Evolutionary conservation across 2,113 vertebrate genomes (phyloP).

Genomic region (Polypterus senegalus): DNA sequence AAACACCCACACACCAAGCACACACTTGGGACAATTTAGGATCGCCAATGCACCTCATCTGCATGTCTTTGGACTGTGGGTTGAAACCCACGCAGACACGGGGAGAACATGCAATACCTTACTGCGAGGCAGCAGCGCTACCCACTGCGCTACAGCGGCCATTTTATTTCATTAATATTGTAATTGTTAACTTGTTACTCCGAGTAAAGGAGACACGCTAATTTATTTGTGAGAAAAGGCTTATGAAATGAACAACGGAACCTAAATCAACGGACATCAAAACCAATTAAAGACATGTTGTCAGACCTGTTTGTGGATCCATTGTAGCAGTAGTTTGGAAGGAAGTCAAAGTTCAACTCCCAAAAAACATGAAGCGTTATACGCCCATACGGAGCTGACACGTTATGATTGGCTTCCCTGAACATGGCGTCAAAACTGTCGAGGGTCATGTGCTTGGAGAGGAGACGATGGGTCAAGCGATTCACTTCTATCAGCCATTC

Average conservation of each 20-base stretch:
- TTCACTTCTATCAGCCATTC: constrained; percentile 97
- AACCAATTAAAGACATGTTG: neutral
- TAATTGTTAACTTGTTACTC: too few relatives aligned
- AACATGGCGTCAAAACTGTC: constrained; percentile 99
- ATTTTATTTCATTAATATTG: neutral
- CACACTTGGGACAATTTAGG: too few relatives aligned
- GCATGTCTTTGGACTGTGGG: too few relatives aligned
- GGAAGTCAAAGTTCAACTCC: constrained; percentile 97
- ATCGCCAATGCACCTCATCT: too few relatives aligned
- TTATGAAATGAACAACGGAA: neutral
- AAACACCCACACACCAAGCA: too few relatives aligned
- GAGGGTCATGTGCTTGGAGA: constrained; percentile 92
- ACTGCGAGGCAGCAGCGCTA: too few relatives aligned
- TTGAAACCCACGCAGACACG: too few relatives aligned
- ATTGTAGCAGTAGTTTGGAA: constrained; percentile 98
- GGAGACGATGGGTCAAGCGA: constrained; percentile 84
- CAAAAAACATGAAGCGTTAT: constrained; percentile 98
- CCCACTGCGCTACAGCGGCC: too few relatives aligned
- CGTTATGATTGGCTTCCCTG: constrained; percentile 95
- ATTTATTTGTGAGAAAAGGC: too few relatives aligned
- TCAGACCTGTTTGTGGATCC: constrained; percentile 91
- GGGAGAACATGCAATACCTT: too few relatives aligned
- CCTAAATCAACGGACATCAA: neutral
- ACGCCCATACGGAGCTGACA: constrained; percentile 92
- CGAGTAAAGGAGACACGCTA: too few relatives aligned